Base-by-base conservation (phyloP, 2,113 vertebrate genomes). In the Planiliza haematocheilus region DNA sequence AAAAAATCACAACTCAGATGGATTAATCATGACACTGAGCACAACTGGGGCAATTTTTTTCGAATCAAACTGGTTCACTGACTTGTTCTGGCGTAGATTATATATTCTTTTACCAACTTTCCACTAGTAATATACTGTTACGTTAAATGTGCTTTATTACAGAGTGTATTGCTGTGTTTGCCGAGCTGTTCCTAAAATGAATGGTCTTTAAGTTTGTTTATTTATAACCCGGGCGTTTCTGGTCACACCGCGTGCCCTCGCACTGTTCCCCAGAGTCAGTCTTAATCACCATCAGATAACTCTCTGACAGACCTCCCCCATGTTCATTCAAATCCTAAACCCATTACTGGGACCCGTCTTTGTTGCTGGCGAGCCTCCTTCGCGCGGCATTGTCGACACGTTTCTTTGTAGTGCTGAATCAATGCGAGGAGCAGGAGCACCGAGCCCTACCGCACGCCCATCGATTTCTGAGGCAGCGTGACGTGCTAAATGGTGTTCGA, bases 321-420 rank as follows among this genome's bases (percentile, higher is more conserved):
- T 12, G 55, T 82, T 73, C 30, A 41, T 39, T 50, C 49, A 58
- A 57, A 74, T 43, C 48, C 39, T 24, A 45, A 63, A 79, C 56
- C 63, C 49, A 46, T 71, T 51, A 37, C 0, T 59, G 43, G 58
- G 18, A 73, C 34, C 7, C 53, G 46, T 4, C 59, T 37, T 12
- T 11, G 30, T 11, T 64, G 42, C 51, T 61, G 21, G 37, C 53
- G 21, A 67, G 39, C 42, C n/a, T 63, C 51, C 24, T 46, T 73
- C 59, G 43, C 9, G 70, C 43, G n/a, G 24, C 59, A 45, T 7
- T 17, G 70, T 36, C 74, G 38, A 10, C 55, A 49, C 43, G 38
- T 66, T 63, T 70, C 59, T 62, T 39, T 13, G 49, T 38, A n/a
- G 53, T 68, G 7, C 65, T 53, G 55, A 71, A 79, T 84, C 86